Base-by-base conservation (phyloP, 2,113 vertebrate genomes). In the Cyanoramphus novaezelandiae region DNA sequence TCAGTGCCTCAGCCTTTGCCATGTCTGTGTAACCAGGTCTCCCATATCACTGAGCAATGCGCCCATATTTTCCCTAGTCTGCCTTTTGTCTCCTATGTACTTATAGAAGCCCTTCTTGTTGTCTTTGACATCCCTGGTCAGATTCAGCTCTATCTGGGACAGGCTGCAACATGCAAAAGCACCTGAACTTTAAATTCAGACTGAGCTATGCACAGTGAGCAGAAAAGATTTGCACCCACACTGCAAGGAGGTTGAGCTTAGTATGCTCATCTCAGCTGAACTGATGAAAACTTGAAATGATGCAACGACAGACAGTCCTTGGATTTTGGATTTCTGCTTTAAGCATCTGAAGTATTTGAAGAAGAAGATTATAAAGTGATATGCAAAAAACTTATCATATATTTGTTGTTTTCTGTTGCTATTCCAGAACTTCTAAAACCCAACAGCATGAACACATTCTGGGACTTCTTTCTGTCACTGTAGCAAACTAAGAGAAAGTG, bases 181-280 rank as follows among this genome's bases (percentile, higher is more conserved):
- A 75, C 33, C 68, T 46, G 10, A 59, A 55, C 67, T 83, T 84
- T 55, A 37, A 59, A 47, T 75, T 70, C 46, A 19, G 44, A 37
- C 29, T 50, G 19, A 52, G 44, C 49, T 52, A 14, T 62, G 43
- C 47, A 60, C 16, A 29, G 7, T 55, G 23, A 53, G 50, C 46
- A 53, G 41, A 49, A 16, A 55, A 64, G 53, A 19, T 18, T 62
- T 37, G 21, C 0, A 0, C 20, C 7, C 4, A 18, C 13, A 13
- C 37, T 71, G 47, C 13, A 1, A 41, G 29, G 31, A 15, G 18
- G 24, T 9, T 67, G 27, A 44, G 7, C 17, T 44, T 9, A 2
- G 12, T 24, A 72, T 2, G 18, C 33, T 77, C 31, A 70, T 71
- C 62, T 52, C 33, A 10, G 67, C 17, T 17, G 23, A 41, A 27